Base-by-base conservation (phyloP, 2,888 invertebrate species). In the Carcina quercana region DNA sequence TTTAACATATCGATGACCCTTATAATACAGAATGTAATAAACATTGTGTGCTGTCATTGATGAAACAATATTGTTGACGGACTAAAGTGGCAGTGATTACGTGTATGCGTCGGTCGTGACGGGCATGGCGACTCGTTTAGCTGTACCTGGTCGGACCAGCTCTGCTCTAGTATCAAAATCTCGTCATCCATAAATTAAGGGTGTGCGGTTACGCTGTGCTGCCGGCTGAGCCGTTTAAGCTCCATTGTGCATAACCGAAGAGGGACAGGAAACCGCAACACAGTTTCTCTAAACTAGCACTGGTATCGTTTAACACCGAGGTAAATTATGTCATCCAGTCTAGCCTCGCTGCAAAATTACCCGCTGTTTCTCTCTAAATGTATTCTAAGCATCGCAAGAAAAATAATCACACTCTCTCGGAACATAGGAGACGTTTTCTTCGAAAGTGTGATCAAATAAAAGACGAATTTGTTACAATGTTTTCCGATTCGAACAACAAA, bases 171-270 rank as follows among this genome's bases (percentile, higher is more conserved):
- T 66, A 71, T 71, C 70, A 71, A 69, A 70, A 70, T 71, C 71
- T 69, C 64, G 53, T 66, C 68, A 68, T 71, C 64, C 67, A 72
- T 74, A 75, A 75, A 71, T 74, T 68, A 71, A 64, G 59, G 58
- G 51, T 52, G 53, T 53, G 60, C 38, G 61, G 64, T 62, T 57
- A 53, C 31, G 12, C 28, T 28, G 29, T 46, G 50, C 58, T 57
- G 51, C 61, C 50, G 53, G 52, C 52, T 59, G 59, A 66, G 59
- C 64, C 61, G 48, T 62, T 69, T 68, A 72, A 69, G 64, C 66
- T 52, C 54, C 53, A 63, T 72, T 68, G 68, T 69, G 69, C 63
- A 72, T 69, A 70, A 68, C 64, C 60, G 50, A 71, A 64, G 56
- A 67, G 66, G 59, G 47, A 55, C 53, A 57, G 57, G 51, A 60